These are phyloP conservation scores for Acanthis flammea DNA, from an alignment of 2,797 vertebrate species.

Conservation along the genomic window DNA sequence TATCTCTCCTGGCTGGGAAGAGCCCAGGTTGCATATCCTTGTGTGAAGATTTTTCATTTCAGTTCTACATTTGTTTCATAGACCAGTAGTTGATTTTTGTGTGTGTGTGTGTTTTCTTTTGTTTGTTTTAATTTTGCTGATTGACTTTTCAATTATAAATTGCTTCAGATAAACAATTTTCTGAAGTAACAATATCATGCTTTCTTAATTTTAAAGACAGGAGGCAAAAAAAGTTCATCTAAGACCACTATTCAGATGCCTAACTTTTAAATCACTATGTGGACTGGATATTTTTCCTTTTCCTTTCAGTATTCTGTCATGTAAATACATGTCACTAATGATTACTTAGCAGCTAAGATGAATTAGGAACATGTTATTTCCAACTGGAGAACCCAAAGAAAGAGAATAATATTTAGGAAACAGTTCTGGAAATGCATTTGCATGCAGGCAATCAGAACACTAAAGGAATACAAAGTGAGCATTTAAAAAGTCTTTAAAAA, in stretches of 20 bases:
- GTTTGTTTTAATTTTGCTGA: neutral
- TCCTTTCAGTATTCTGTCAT: neutral
- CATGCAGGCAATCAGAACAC: neutral
- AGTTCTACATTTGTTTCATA: neutral
- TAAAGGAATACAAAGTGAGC: neutral
- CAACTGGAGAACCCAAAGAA: neutral
- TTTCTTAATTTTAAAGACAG: neutral
- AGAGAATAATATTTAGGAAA: neutral
- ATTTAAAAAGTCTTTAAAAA: neutral
- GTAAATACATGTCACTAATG: neutral
- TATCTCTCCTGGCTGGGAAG: neutral
- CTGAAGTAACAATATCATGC: neutral
- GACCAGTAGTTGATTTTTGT: fast-evolving
- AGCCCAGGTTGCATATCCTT: fast-evolving
- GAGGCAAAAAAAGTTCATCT: neutral
- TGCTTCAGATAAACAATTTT: neutral
- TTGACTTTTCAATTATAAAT: neutral
- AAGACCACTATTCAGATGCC: neutral
- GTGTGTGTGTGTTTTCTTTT: fast-evolving
- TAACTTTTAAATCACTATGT: neutral
- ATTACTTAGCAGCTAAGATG: neutral
- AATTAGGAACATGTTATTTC: neutral
- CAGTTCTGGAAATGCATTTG: neutral
- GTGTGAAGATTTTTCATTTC: neutral
- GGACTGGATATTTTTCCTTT: neutral